Evolutionary conservation across 2,113 vertebrate genomes (phyloP), one percentile per base, ranked within the genome.

Genomic region (Campylomormyrus tamandua): DNA sequence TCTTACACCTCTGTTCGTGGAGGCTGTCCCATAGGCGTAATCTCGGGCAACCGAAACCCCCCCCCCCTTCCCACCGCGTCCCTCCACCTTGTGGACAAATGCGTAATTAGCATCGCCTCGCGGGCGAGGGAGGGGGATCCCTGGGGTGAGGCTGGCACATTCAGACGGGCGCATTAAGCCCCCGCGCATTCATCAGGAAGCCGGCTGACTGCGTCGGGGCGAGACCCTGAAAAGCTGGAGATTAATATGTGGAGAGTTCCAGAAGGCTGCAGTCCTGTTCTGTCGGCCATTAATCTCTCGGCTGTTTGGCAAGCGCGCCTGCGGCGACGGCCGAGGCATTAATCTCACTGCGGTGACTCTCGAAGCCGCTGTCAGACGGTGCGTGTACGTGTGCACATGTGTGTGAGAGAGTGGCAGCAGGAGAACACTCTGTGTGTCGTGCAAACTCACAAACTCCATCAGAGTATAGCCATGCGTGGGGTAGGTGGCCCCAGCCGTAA

Each of bases 101-200:
- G 85, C 88, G 90, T 92, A 93, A 94, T 93, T 93, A 94, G 92
- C 88, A 48, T 15, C 83, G 77, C 46, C 88, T 92, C 92, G 90
- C 92, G 90, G 88, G 87, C 90, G 45, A 45, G 83, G 83, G 21
- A 21, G 91, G 89, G 49, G 80, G 35, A 80, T 83, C 91, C 90
- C 90, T n/a, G 31, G 89, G 74, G 90, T 53, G 83, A 83, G 35
- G 8, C 50, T 89, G 74, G 89, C 89, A 83, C 77, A 17, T 62
- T 89, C 48, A 42, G 31, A 80, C 24, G n/a, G 24, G 74, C 48
- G 91, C 88, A 88, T 58, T 58, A 91, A 87, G 83, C 49, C 49
- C 49, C 35, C 58, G 89, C 91, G 91, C 93, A 95, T 95, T 95
- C 92, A 95, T 95, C 95, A 94, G 88, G 92, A 88, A 88, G 1